Conservation (phyloP, 2,888 invertebrate genomes). For the Schizaphis graminum region DNA sequence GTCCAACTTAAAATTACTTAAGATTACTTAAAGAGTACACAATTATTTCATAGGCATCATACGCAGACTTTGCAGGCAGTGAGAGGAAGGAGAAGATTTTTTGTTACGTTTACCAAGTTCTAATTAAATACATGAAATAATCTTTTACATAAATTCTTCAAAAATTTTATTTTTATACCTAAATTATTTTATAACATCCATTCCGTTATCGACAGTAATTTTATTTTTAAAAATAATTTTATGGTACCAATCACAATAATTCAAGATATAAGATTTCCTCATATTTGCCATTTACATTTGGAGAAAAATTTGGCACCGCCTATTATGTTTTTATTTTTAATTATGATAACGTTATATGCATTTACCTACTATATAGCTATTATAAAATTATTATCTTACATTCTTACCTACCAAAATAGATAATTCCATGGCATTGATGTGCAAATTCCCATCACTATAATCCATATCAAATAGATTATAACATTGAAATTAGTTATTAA, state of each 20-base stretch:
- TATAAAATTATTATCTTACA: not conserved
- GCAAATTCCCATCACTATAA: slow-evolving; percentile 20
- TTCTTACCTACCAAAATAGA: slow-evolving; percentile 39
- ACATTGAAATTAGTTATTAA: not conserved
- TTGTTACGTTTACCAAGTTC: not conserved
- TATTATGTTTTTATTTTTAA: not conserved
- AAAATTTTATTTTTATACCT: too few species aligned
- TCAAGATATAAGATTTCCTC: not conserved
- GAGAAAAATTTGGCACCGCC: not conserved
- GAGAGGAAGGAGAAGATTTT: not conserved
- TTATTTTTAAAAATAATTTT: not conserved
- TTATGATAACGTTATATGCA: not conserved
- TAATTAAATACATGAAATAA: not conserved
- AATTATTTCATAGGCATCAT: not conserved
- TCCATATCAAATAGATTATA: slow-evolving; percentile 37
- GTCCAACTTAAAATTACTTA: not conserved
- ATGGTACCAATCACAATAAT: not conserved
- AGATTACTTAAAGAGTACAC: not conserved
- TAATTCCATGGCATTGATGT: slow-evolving; percentile 50
- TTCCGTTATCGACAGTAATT: not conserved
- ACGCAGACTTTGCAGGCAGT: not conserved
- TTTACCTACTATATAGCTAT: not conserved
- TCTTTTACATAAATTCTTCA: not conserved
- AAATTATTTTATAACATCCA: not conserved
- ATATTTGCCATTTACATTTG: not conserved